A percentile compares a stretch with the other conserved stretches of the same genome.
Evolutionary conservation across 1,140 invertebrate species (phyloP).

Genomic region (Sitophilus oryzae): DNA sequence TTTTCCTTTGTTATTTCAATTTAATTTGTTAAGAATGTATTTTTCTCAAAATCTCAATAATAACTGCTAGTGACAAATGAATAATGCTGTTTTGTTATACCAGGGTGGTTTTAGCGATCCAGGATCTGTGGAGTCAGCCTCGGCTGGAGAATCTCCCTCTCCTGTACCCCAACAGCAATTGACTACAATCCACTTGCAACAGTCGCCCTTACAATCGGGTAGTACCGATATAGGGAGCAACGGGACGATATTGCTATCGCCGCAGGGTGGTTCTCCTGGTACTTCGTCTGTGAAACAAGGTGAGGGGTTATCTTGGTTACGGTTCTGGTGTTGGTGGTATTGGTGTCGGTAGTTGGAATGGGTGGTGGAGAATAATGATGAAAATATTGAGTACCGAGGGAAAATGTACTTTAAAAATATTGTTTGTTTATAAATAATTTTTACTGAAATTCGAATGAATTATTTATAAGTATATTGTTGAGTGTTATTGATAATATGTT

Average conservation of each 20-base stretch:
- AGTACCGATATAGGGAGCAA: conserved; percentile 27
- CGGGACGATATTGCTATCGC: conserved; percentile 30
- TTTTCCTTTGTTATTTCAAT: too few relatives aligned
- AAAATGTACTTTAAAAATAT: too few relatives aligned
- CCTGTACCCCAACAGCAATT: conserved; percentile 28
- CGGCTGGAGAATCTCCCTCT: conserved; percentile 51
- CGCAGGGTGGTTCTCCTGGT: conserved; percentile 29
- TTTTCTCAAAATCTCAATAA: too few relatives aligned
- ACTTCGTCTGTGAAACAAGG: conserved; percentile 38
- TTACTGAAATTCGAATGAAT: too few relatives aligned
- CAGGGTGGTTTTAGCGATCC: conserved; percentile 63
- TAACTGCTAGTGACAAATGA: too few relatives aligned
- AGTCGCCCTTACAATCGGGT: conserved; percentile 14
- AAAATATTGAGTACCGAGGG: too few relatives aligned
- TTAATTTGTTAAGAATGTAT: too few relatives aligned
- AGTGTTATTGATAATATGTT: too few relatives aligned
- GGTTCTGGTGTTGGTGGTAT: conserved; percentile 9
- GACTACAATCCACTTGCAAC: conserved; percentile 40
- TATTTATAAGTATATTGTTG: too few relatives aligned
- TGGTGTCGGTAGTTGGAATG: background rate
- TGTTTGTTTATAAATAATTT: too few relatives aligned
- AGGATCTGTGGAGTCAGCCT: conserved; percentile 55
- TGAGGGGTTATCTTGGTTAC: conserved; percentile 20
- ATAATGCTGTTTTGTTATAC: background rate
- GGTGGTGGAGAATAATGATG: background rate